Conservation (phyloP, 1,140 invertebrate genomes). For the Goniozus legneri region DNA sequence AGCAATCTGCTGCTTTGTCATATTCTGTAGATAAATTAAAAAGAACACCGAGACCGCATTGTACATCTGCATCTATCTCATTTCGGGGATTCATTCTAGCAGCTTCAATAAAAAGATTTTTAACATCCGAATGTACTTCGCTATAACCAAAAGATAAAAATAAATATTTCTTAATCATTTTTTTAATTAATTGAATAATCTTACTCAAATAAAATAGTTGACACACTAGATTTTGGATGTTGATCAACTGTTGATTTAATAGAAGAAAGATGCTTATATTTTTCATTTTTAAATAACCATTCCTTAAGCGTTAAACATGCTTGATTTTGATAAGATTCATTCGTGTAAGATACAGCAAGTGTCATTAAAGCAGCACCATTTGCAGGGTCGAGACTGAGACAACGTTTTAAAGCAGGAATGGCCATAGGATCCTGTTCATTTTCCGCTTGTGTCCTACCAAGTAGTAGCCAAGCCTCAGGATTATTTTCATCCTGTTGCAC, state of each 20-base stretch:
- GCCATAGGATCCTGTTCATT: constrained; percentile 83
- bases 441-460: constrained; percentile 90
- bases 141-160: constrained; percentile 43
- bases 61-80: constrained; percentile 88
- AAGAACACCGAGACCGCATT: constrained; percentile 91
- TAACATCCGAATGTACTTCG: constrained; percentile 65
- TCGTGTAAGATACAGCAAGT: constrained; percentile 91
- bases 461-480: constrained; percentile 75
- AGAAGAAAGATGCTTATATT: constrained; percentile 72
- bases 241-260: constrained; percentile 35
- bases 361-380: constrained; percentile 85
- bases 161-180: background rate
- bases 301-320: constrained; percentile 69
- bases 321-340: constrained; percentile 82
- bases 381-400: constrained; percentile 75
- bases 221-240: constrained; percentile 27
- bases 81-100: constrained; percentile 71
- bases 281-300: constrained; percentile 84
- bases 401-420: constrained; percentile 84
- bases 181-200: constrained; percentile 4
- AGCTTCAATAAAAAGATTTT: constrained; percentile 81
- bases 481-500: constrained; percentile 81
- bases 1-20: constrained; percentile 96
- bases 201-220: constrained; percentile 45
- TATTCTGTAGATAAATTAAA: constrained; percentile 94